phyloP scores from a whole-genome alignment of 2,797 vertebrate genomes.

The Oreochromis grahami region DNA sequence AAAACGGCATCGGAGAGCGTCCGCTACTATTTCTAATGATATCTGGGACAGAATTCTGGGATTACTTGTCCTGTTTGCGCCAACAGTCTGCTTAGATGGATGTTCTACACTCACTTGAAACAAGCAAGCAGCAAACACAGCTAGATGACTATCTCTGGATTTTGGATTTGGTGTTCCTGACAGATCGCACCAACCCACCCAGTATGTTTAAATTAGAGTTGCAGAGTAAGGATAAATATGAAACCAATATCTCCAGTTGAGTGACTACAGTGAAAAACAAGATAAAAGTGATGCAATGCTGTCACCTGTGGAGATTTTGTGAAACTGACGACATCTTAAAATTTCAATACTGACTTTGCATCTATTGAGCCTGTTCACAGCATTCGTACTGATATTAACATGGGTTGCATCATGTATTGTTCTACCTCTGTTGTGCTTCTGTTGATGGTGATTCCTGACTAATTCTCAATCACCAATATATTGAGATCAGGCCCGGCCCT shows the following conservation, averaged over 20 bases:
- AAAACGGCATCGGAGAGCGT: not conserved
- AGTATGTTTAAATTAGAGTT: not conserved
- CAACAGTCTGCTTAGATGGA: not conserved
- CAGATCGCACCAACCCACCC: not conserved
- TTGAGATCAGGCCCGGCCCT: no score
- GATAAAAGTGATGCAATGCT: not conserved
- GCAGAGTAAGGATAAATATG: not conserved
- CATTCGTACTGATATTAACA: rapidly evolving
- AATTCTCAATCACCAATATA: not conserved
- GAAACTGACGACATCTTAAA: not conserved
- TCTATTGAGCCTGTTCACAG: not conserved
- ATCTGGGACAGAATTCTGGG: not conserved
- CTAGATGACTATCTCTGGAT: not conserved
- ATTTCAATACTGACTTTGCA: not conserved
- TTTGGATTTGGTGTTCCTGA: not conserved
- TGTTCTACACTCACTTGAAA: not conserved
- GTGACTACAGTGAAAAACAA: not conserved
- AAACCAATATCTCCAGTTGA: not conserved
- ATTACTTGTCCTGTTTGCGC: not conserved
- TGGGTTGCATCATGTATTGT: not conserved
- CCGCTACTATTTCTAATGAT: not conserved
- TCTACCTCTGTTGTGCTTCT: not conserved
- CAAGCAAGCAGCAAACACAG: not conserved
- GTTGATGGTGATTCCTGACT: not conserved
- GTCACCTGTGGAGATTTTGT: not conserved